Conservation (phyloP, 30 jellyfish, hydroid and myxozoan species). For the Aurelia aurita region DNA sequence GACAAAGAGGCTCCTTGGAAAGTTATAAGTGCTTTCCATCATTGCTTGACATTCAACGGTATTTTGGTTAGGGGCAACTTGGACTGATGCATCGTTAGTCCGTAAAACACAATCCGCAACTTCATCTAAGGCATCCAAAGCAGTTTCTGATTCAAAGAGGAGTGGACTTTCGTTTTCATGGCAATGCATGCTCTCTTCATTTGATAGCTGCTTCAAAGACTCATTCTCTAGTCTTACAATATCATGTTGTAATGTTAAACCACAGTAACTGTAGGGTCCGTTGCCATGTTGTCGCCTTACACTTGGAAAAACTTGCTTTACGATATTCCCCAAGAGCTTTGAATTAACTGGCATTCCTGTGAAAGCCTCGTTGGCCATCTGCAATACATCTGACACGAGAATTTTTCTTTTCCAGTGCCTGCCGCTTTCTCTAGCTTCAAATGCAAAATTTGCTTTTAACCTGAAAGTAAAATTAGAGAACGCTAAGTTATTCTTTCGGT, state of each 20-base stretch:
- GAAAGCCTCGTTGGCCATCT: neutral
- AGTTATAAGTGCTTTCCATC: neutral
- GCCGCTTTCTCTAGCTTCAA: neutral
- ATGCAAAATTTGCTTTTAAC: conserved; percentile 5
- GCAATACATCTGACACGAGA: neutral
- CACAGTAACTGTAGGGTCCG: conserved; percentile 19
- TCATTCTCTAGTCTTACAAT: neutral
- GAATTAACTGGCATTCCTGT: neutral
- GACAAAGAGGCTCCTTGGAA: neutral
- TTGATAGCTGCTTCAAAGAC: no score
- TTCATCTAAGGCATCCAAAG: no score
- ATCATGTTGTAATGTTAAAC: neutral
- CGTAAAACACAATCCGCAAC: no score
- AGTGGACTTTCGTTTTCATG: no score
- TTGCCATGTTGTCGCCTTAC: neutral
- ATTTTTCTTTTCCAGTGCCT: neutral
- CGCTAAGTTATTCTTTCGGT: no score
- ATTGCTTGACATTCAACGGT: conserved; percentile 1
- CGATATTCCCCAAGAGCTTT: neutral
- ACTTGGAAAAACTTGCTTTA: neutral
- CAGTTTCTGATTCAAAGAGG: no score
- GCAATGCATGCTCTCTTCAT: no score
- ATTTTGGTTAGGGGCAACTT: neutral
- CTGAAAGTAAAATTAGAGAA: neutral
- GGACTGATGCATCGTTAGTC: neutral